Evolutionary conservation across 2,888 invertebrate genomes (phyloP), one percentile per base, ranked within the genome.

Genomic region (Alviniconcha strummeri): DNA sequence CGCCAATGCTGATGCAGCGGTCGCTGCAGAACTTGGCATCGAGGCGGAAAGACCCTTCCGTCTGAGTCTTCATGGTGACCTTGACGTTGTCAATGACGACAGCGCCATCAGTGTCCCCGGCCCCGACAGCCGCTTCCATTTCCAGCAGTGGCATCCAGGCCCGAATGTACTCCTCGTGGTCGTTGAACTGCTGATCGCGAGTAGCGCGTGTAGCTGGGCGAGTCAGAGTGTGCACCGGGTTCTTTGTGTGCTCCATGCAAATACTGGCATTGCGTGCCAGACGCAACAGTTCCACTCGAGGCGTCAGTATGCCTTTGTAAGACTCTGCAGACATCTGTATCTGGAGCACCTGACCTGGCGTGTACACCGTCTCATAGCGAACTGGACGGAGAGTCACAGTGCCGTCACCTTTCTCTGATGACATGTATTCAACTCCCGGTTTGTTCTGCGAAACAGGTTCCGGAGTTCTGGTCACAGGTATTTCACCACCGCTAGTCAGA

Each of bases 71-170:
- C 64, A 79, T 64, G n/a, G 13, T 52, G 19, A 79, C 15, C 15
- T 64, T 15, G 6, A 71, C 80, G 52, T 71, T 54, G 7, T 80
- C 80, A 9, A 80, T 55, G 36, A 71, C 55, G 13, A 79, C 60
- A 57, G 64, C 9, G 9, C 64, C 52, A 52, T 79, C 79, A 8
- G 54, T 8, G 4, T n/a, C 56, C 17, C 80, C 69, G 5, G 80
- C 71, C 5, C 71, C 56, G 55, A 15, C 52, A 17, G 89, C 90
- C 60, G 89, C 85, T 82, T 90, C 89, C 90, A 90, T 90, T 56
- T 86, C 84, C 11, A 89, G 83, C 17, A 90, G 64, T 3, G 89
- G 89, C 52, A 87, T 36, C 90, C 90, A 80, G 7, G 71, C 69
- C 52, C 13, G 80, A 7, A 54, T n/a, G 57, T 69, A 80, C 8